Conservation (phyloP, 2,888 invertebrate genomes). For the Heliconius ismenius region DNA sequence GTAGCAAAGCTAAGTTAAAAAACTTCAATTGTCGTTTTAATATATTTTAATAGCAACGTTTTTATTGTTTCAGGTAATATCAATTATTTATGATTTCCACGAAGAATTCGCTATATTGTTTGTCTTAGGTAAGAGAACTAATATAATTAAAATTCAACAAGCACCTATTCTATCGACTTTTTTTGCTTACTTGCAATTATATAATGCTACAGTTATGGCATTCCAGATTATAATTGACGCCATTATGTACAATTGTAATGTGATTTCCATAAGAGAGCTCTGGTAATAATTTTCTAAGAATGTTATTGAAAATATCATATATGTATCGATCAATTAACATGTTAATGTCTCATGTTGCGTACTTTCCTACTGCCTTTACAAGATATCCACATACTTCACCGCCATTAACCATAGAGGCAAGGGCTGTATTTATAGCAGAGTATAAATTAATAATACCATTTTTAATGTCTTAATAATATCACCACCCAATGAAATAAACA, state of each 20-base stretch:
- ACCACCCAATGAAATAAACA: conserved; percentile 18
- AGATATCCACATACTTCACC: not conserved
- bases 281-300: conserved; percentile 17
- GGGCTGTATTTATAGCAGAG: not conserved
- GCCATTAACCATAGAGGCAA: not conserved
- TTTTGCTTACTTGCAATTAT: conserved; percentile 16
- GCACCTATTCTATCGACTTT: conserved; percentile 14
- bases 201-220: conserved; percentile 18
- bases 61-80: conserved; percentile 41
- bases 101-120: conserved; percentile 28
- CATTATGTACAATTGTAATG: conserved; percentile 16
- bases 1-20: not conserved
- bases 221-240: conserved; percentile 13
- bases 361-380: not conserved
- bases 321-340: conserved; percentile 6
- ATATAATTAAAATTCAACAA: conserved; percentile 12
- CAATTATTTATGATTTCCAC: conserved; percentile 29
- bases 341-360: conserved; percentile 2
- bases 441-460: conserved; percentile 18
- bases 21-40: not conserved
- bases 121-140: conserved; percentile 1
- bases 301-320: conserved; percentile 1
- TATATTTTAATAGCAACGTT: conserved; percentile 21
- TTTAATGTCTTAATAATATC: conserved; percentile 25
- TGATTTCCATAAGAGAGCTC: conserved; percentile 17